Percentiles rank a stretch among this genome's conserved stretches.
phyloP scores from a whole-genome alignment of 92 coral and sea anemone species.

The Porites cylindrica region DNA sequence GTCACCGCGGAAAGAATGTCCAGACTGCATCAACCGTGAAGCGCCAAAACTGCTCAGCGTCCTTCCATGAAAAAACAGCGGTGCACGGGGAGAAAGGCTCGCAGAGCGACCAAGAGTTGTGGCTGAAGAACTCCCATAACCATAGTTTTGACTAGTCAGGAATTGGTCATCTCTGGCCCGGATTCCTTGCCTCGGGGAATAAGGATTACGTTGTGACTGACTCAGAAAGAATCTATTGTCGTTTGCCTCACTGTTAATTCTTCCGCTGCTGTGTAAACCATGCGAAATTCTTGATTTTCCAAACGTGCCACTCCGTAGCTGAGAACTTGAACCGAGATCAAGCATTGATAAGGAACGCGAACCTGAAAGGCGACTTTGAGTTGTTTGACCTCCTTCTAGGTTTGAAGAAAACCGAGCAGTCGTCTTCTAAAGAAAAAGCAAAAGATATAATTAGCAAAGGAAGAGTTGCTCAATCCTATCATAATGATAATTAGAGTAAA shows the following conservation, averaged over 20 bases:
- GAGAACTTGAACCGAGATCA: conserved; percentile 4
- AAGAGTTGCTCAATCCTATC: no score
- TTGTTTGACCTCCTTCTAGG: conserved; percentile 18
- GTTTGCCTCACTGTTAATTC: neutral
- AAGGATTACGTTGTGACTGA: conserved; percentile 4
- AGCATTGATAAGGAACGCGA: conserved; percentile 27
- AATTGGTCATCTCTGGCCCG: conserved; percentile 10
- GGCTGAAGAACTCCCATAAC: neutral
- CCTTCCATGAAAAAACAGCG: neutral
- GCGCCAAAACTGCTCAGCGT: conserved; percentile 18
- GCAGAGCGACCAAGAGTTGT: neutral
- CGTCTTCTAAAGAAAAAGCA: neutral
- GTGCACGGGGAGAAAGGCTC: neutral
- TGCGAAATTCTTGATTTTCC: neutral
- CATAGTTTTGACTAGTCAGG: neutral
- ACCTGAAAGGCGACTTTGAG: conserved; percentile 4
- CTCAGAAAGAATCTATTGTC: conserved; percentile 20
- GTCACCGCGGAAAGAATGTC: conserved; percentile 8
- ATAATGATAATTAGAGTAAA: no score
- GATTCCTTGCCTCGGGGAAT: neutral
- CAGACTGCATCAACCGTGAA: neutral
- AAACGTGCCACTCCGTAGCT: conserved; percentile 1
- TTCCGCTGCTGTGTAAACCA: neutral
- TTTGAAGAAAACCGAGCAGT: conserved; percentile 21
- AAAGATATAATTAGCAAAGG: no score